Evolutionary conservation across 2,797 vertebrate genomes (phyloP).

Genomic region (Pteronotus mesoamericanus): DNA sequence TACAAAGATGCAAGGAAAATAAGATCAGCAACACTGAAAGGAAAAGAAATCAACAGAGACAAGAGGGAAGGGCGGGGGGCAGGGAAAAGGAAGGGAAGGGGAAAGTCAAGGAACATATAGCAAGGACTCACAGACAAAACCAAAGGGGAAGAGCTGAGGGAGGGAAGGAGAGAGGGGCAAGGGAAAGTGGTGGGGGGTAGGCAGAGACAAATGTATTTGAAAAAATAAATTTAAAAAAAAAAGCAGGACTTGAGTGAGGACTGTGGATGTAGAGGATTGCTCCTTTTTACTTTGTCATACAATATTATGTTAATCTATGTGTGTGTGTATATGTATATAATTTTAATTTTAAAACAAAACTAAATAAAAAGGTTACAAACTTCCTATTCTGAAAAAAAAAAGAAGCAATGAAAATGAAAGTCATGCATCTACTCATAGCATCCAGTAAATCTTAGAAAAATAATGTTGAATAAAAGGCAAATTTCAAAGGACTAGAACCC

Average conservation of each 20-base stretch:
- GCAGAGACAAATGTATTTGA: too few relatives aligned
- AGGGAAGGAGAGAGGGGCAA: too few relatives aligned
- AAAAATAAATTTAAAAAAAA: background rate
- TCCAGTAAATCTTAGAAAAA: background rate
- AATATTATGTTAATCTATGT: background rate
- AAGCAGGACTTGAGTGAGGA: background rate
- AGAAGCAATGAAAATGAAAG: background rate
- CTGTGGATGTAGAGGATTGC: background rate
- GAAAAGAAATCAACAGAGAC: too few relatives aligned
- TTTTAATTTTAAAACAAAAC: background rate
- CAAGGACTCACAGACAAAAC: too few relatives aligned
- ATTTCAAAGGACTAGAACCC: background rate
- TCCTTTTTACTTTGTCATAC: background rate
- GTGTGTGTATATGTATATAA: background rate
- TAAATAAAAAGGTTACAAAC: background rate
- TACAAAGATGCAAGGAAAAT: too few relatives aligned
- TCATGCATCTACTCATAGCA: background rate
- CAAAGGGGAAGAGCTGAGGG: too few relatives aligned
- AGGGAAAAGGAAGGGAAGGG: too few relatives aligned
- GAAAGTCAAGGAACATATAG: too few relatives aligned
- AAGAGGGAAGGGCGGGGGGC: too few relatives aligned
- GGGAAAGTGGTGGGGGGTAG: too few relatives aligned
- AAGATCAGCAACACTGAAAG: too few relatives aligned
- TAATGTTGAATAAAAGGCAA: background rate
- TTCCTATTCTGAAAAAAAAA: background rate